These are phyloP conservation scores for Chrysocyon brachyurus DNA, from an alignment of 2,797 vertebrate genomes.

Conservation along the genomic window DNA sequence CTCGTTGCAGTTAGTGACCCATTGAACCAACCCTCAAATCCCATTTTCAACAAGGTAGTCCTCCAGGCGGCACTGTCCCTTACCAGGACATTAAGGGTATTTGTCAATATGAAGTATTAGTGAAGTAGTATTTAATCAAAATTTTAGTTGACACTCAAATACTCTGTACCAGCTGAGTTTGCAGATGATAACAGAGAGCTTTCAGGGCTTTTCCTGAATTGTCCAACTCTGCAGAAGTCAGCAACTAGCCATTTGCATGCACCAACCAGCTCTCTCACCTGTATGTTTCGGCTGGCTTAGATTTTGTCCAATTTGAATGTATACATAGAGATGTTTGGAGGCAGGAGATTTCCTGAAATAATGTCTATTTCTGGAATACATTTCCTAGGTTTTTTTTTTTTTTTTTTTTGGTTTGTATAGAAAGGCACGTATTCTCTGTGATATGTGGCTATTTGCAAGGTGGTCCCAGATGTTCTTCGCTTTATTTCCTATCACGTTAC, in stretches of 20 bases:
- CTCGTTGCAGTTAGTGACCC: too few species aligned
- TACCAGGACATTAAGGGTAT: neutral
- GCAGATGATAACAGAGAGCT: too few species aligned
- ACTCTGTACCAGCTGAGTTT: too few species aligned
- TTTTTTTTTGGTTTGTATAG: neutral
- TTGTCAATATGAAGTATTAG: neutral
- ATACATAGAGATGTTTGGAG: rapidly evolving
- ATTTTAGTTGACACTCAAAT: too few species aligned
- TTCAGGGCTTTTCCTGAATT: neutral
- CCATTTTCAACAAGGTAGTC: too few species aligned
- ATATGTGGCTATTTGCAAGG: rapidly evolving
- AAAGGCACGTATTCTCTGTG: neutral
- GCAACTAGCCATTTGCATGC: neutral
- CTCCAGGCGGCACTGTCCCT: neutral
- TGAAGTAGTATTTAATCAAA: neutral
- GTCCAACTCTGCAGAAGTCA: rapidly evolving
- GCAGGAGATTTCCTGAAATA: neutral
- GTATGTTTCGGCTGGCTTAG: neutral
- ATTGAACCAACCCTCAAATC: rapidly evolving
- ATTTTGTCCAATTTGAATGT: too few species aligned
- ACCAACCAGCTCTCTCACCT: rapidly evolving
- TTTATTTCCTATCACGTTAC: neutral
- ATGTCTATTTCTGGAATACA: too few species aligned
- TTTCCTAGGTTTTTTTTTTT: neutral
- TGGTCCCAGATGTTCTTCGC: rapidly evolving